Evolutionary conservation across 2,113 vertebrate species (phyloP).

Genomic region (Salvator merianae): DNA sequence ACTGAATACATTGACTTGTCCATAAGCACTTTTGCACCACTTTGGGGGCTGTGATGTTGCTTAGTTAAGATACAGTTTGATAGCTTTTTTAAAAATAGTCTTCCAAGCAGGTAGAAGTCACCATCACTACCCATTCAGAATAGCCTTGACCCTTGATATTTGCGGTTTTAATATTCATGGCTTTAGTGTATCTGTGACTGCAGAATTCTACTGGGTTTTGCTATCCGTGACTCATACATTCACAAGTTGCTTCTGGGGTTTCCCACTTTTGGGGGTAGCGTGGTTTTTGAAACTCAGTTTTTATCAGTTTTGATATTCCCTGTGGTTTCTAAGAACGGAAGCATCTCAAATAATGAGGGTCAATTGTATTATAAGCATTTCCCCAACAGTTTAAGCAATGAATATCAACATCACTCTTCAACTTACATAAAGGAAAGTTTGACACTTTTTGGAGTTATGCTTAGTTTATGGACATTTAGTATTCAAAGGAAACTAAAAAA

Average conservation of each 20-base stretch:
- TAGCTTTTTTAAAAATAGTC: background rate
- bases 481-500: constrained; percentile 26
- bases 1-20: too few relatives aligned
- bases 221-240: too few relatives aligned
- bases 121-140: background rate
- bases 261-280: too few relatives aligned
- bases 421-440: constrained; percentile 16
- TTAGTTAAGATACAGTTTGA: background rate
- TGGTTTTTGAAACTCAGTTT: too few relatives aligned
- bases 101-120: background rate
- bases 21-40: background rate
- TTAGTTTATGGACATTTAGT: constrained; percentile 8
- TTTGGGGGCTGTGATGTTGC: background rate
- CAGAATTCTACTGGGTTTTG: too few relatives aligned
- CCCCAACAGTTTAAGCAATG: constrained; percentile 12
- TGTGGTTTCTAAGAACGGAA: too few relatives aligned
- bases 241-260: too few relatives aligned
- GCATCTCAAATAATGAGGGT: too few relatives aligned
- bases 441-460: constrained; percentile 29
- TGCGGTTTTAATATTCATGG: too few relatives aligned
- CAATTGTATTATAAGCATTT: too few relatives aligned
- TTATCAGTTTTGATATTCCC: too few relatives aligned
- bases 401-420: background rate
- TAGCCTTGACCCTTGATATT: background rate
- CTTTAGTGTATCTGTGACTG: too few relatives aligned